These are phyloP conservation scores for Luscinia megarhynchos DNA, from an alignment of 2,797 vertebrate genomes.

Conservation along the genomic window DNA sequence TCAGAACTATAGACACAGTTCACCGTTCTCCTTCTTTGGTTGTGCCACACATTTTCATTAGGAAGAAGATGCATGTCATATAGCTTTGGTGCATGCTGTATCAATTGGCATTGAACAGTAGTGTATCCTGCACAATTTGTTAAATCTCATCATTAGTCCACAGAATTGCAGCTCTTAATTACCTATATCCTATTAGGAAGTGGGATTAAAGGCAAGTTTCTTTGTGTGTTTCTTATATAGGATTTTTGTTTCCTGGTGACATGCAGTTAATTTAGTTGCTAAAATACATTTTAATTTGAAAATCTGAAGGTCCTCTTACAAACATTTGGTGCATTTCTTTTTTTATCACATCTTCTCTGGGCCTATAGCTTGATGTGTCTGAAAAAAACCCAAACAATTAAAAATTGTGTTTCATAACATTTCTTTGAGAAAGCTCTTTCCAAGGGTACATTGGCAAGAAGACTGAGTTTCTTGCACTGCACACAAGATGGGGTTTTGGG, in stretches of 20 bases:
- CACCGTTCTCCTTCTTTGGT: fast-evolving
- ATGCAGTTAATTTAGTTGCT: neutral
- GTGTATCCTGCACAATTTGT: neutral
- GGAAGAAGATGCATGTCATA: neutral
- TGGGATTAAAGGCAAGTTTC: neutral
- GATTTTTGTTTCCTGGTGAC: neutral
- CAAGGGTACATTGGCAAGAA: neutral
- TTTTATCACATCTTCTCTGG: neutral
- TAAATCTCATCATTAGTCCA: neutral
- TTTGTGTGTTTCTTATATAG: neutral
- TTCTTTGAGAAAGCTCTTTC: neutral
- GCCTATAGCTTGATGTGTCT: neutral
- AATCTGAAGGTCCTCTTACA: neutral
- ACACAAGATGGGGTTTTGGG: fast-evolving
- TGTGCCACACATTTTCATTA: neutral
- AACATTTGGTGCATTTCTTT: neutral
- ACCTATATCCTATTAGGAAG: neutral
- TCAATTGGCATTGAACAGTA: neutral
- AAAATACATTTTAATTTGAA: neutral
- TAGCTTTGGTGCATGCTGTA: neutral
- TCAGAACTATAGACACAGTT: neutral
- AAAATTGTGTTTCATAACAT: neutral
- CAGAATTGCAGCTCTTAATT: neutral
- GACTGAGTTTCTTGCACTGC: neutral
- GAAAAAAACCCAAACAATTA: neutral